Conservation (phyloP, 2,797 vertebrate species). For the Oryzias sinensis region DNA sequence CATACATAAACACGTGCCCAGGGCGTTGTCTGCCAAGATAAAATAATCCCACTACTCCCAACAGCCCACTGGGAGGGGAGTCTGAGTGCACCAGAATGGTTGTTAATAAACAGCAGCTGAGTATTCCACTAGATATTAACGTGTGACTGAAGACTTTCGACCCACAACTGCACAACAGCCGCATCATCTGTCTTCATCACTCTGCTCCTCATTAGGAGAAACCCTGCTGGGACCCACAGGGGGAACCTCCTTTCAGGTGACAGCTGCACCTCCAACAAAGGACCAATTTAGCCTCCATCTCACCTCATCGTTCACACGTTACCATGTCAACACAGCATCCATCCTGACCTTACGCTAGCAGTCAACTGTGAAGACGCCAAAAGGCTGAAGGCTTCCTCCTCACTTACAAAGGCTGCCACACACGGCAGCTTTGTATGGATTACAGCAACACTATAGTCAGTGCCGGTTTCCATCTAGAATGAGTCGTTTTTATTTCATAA, state of each 20-base stretch:
- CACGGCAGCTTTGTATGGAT: not conserved
- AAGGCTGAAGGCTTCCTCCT: slow-evolving; percentile 14
- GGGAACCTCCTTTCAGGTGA: slow-evolving; percentile 61
- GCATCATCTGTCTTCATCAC: slow-evolving; percentile 52
- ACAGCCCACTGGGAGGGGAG: slow-evolving; percentile 49
- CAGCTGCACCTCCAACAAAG: slow-evolving; percentile 72
- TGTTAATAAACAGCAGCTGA: slow-evolving; percentile 25
- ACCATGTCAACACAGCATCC: slow-evolving; percentile 70
- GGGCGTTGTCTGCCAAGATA: slow-evolving; percentile 62
- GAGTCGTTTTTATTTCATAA: not conserved
- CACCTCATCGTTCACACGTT: slow-evolving; percentile 66
- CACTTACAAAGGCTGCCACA: slow-evolving; percentile 6
- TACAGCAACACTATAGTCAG: not conserved
- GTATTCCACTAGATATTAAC: slow-evolving; percentile 1
- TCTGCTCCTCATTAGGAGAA: slow-evolving; percentile 67
- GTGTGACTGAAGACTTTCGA: slow-evolving; percentile 4
- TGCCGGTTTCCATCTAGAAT: not conserved
- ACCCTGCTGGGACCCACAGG: slow-evolving; percentile 60
- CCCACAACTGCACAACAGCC: slow-evolving; percentile 7
- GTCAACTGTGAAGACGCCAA: slow-evolving; percentile 37
- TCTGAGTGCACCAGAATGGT: slow-evolving; percentile 25
- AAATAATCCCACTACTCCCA: slow-evolving; percentile 73
- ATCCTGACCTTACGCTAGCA: slow-evolving; percentile 62
- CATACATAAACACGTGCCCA: slow-evolving; percentile 29
- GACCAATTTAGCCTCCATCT: slow-evolving; percentile 63